A percentile compares a stretch with the other conserved stretches of the same genome.
These are phyloP conservation scores for Microctenopoma lineatum DNA, from an alignment of 2,797 vertebrate species.

Conservation along the genomic window DNA sequence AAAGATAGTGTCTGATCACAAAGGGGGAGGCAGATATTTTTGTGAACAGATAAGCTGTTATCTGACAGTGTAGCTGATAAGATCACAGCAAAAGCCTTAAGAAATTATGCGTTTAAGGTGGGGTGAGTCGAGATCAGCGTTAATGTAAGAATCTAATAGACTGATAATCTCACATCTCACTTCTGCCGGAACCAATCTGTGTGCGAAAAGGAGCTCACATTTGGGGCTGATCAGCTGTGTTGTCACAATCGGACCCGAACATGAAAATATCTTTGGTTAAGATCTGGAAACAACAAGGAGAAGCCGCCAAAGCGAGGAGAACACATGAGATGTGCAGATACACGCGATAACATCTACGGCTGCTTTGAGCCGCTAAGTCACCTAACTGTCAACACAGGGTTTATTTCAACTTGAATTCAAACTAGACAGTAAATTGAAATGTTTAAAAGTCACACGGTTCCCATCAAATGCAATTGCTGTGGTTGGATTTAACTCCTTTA, in stretches of 20 bases:
- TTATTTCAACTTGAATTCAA: neutral
- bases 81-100: constrained; percentile 60
- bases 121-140: constrained; percentile 56
- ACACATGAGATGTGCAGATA: constrained; percentile 66
- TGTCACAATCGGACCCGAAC: constrained; percentile 77
- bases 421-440: constrained; percentile 2
- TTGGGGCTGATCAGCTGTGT: constrained; percentile 86
- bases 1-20: constrained; percentile 62
- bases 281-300: constrained; percentile 71
- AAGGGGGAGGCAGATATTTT: constrained; percentile 52
- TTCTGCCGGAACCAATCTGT: constrained; percentile 90
- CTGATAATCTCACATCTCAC: constrained; percentile 77
- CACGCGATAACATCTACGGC: constrained; percentile 61
- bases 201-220: constrained; percentile 87
- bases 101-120: constrained; percentile 60
- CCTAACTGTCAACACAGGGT: constrained; percentile 20
- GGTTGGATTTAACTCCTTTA: neutral
- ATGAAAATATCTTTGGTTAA: constrained; percentile 65
- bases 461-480: neutral
- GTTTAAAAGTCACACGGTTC: neutral
- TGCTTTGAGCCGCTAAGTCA: constrained; percentile 56
- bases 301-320: constrained; percentile 33
- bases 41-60: constrained; percentile 48
- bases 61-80: constrained; percentile 66
- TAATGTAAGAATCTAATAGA: constrained; percentile 75